Evolutionary conservation across 2,888 invertebrate genomes (phyloP), one percentile per base, ranked within the genome.

Genomic region (Netelia virgata): DNA sequence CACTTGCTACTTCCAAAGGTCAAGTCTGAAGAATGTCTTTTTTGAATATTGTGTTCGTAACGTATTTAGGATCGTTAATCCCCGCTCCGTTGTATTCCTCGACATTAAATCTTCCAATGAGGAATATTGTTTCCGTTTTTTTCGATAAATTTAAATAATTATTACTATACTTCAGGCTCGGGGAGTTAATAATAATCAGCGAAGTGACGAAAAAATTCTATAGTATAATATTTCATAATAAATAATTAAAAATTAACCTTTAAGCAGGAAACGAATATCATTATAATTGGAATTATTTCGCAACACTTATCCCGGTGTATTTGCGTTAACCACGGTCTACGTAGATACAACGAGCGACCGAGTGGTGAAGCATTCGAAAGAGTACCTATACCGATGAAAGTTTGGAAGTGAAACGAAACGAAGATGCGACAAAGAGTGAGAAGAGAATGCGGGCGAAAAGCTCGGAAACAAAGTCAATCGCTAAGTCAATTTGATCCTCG

Each of bases 21-120:
- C 77, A 78, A 84, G 82, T 76, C 86, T 87, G 87, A 90, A 87
- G 83, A 89, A 89, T 90, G 87, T 88, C 87, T 88, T 28, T 28
- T 86, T 77, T n/a, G 82, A 86, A 88, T 87, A 89, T 89, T 88
- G 86, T 86, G 76, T 86, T 76, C 61, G 85, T 75, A 87, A 88
- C 89, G 83, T 88, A 86, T 87, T 79, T 59, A 72, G 57, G n/a
- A 16, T 50, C 41, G 23, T 66, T 69, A 28, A 28, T 55, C 6
- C n/a, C 8, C 18, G 16, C 18, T 55, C n/a, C 3, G 6, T 8
- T 18, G 16, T 3, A 18, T 55, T 55, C 3, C 16, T 16, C 55
- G 18, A 55, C 6, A 2, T 11, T 14, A 47, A 47, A 14, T 47
- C 47, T 18, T 57, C 18, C 16, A 18, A 57, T 57, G 1, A 57